Evolutionary conservation across 2,888 invertebrate genomes (phyloP), one percentile per base, ranked within the genome.

Genomic region (Liposcelis brunnea): DNA sequence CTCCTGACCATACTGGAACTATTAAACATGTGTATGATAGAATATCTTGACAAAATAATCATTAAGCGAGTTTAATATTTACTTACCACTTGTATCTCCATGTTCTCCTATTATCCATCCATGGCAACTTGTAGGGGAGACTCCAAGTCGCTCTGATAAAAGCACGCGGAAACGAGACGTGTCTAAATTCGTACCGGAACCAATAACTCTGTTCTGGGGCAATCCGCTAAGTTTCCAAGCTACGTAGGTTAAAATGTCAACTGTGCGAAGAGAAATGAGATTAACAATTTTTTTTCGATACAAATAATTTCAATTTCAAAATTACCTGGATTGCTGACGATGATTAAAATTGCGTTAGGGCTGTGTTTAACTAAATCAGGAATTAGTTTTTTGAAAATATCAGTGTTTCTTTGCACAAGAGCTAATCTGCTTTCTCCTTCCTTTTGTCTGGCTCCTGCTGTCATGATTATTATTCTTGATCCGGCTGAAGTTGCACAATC

Each of bases 81-180:
- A 51, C 64, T 59, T 56, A 80, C 80, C 86, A 52, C 84, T 84
- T 46, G 81, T 79, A 56, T 93, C 93, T 1, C 93, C 93, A 56
- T 93, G 93, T 59, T 93, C 93, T 26, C 93, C 93, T 57, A 93
- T 87, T 56, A 93, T 84, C 75, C 85, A 93, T 0, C 86, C 91
- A 59, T 93, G 90, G 57, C 83, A 82, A 51, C 83, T 86, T 11
- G 80, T 76, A 4, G 90, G 76, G 0, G 89, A 83, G 34, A 91
- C 75, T 48, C 76, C 74, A 44, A 93, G 67, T 54, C 73, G 77
- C 60, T 90, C 81, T 0, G 87, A 85, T 55, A 93, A 70, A 47
- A 90, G 67, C 65, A 87, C 91, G 31, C 90, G 75, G 67, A 94
- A 90, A 50, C 93, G 70, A 0, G 89, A 85, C 0, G 91, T 87